Base-by-base conservation (phyloP, 2,797 vertebrate genomes). In the Simalia tracyae region DNA sequence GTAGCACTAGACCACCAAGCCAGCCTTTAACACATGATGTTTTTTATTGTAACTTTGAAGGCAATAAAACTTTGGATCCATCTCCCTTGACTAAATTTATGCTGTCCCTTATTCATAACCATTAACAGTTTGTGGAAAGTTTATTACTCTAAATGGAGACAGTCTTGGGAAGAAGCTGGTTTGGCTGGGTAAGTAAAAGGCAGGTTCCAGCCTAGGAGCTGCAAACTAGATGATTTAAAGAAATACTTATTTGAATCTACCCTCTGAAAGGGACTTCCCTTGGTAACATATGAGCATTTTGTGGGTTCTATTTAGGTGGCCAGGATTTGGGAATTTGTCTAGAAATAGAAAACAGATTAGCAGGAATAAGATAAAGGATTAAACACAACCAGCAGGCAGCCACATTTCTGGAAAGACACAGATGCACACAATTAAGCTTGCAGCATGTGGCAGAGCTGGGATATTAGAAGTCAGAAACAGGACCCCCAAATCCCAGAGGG, bases 301-400 rank as follows among this genome's bases (percentile, higher is more conserved):
- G 91, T 90, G 91, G 91, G 91, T 94, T 93, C 93, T 93, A 93
- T 93, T 89, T 92, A 96, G 87, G 96, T 92, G 96, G 95, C 93
- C 96, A 96, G 94, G 95, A 96, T 96, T 95, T 96, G 95, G 92
- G 95, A 97, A 97, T 97, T 97, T 97, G 97, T 97, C 91, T 96
- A 94, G 91, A 96, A 97, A 97, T 97, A 96, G 93, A 94, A 95
- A 97, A 96, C 0, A 93, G 97, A 97, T 97, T 97, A 97, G 96
- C 95, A 95, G 95, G 96, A 97, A 96, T 97, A 96, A 96, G 97
- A 97, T 97, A 97, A 97, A 97, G 96, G 96, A 97, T 97, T 97
- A 97, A 97, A 97, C 94, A 94, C 90, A 96, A 97, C 96, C 97
- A 97, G 95, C 95, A 96, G 95, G 96, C 95, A 0, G 96, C 97